A percentile compares a stretch with the other conserved stretches of the same genome.
Evolutionary conservation across 2,113 vertebrate genomes (phyloP).

Genomic region (Cygnus atratus): DNA sequence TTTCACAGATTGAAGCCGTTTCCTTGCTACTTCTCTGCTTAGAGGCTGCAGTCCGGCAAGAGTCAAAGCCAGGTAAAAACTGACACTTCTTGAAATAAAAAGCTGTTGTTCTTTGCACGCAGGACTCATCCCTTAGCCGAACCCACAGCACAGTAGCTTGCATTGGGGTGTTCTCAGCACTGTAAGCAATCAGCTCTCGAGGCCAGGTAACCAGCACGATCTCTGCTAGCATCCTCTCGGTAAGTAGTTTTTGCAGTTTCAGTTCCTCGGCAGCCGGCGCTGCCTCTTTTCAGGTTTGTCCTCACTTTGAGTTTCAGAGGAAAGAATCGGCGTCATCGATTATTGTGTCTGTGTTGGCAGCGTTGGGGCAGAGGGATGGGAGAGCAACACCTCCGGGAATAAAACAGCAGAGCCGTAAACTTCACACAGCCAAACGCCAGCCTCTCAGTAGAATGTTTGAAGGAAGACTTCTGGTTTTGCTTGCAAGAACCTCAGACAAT

Average conservation of each 20-base stretch:
- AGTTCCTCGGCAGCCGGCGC: background rate
- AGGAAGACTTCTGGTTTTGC: background rate
- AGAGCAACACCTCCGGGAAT: background rate
- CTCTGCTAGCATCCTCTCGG: background rate
- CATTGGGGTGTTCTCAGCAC: background rate
- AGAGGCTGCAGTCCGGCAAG: background rate
- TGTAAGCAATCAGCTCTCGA: background rate
- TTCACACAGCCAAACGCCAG: slow-evolving; percentile 26
- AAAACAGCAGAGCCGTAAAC: background rate
- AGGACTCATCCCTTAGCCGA: background rate
- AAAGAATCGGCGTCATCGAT: background rate
- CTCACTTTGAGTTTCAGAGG: background rate
- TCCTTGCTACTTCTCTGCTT: background rate
- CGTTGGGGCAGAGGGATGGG: background rate
- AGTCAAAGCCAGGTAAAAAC: background rate
- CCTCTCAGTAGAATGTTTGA: background rate
- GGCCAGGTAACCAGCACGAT: background rate
- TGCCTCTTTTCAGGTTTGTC: background rate
- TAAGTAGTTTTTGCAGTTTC: background rate
- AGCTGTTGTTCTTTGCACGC: background rate
- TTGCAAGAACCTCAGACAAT: slow-evolving; percentile 10
- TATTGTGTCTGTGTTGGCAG: background rate
- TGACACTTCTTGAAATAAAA: background rate
- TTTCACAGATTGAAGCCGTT: background rate
- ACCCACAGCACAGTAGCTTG: background rate